A percentile compares a stretch with the other conserved stretches of the same genome.
Evolutionary conservation across 2,113 vertebrate species (phyloP).

Genomic region (Hydrochoerus hydrochaeris): DNA sequence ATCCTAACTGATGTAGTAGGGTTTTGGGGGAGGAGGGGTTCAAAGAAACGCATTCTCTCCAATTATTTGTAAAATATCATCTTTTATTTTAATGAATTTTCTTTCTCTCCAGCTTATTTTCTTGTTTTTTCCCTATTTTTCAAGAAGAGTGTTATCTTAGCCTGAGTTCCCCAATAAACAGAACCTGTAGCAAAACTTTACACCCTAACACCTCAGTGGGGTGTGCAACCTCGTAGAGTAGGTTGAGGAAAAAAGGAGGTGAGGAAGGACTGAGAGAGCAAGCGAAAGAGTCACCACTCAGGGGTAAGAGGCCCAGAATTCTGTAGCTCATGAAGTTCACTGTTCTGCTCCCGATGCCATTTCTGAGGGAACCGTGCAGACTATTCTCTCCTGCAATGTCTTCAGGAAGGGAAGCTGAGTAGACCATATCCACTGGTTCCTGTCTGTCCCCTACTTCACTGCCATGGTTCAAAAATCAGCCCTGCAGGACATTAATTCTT

Average conservation of each 20-base stretch:
- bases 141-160: not conserved
- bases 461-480: not conserved
- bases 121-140: slow-evolving; percentile 13
- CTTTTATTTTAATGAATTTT: not conserved
- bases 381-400: not conserved
- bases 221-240: not conserved
- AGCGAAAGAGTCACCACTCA: too few species aligned
- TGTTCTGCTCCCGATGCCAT: rapidly evolving
- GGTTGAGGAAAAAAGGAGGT: not conserved
- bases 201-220: not conserved
- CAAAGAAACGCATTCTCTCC: not conserved
- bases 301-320: not conserved
- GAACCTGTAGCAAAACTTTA: not conserved
- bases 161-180: not conserved
- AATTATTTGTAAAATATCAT: slow-evolving; percentile 5
- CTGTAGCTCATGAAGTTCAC: not conserved
- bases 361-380: not conserved
- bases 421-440: not conserved
- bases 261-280: not conserved
- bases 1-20: not conserved
- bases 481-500: not conserved
- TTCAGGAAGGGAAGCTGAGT: not conserved
- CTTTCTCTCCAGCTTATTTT: not conserved
- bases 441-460: not conserved
- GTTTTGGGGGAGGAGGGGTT: not conserved